phyloP scores from a whole-genome alignment of 1,140 invertebrate species.

The Drosophila ogumai region DNA sequence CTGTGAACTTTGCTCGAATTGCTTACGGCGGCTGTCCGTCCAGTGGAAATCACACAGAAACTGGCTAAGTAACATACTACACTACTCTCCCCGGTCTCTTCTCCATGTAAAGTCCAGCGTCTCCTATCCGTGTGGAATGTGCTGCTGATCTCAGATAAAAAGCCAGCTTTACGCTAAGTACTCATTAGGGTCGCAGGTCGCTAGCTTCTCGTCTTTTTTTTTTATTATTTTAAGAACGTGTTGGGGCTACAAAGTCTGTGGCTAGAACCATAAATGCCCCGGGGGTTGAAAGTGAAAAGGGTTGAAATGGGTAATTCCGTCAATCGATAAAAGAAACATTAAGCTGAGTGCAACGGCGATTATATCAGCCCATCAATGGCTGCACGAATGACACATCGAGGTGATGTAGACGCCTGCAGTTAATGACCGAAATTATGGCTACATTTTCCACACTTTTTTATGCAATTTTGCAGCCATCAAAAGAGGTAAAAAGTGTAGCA shows the following conservation, averaged over 20 bases:
- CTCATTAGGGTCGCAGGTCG: conserved; percentile 21
- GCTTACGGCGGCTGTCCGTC: conserved; percentile 21
- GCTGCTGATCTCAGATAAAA: conserved; percentile 31
- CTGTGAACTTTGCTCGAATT: conserved; percentile 74
- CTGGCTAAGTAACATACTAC: conserved; percentile 12
- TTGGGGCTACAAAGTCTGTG: background rate
- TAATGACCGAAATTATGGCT: conserved; percentile 34
- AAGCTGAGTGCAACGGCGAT: conserved; percentile 35
- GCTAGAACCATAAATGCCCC: conserved; percentile 1
- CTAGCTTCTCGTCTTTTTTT: conserved; percentile 11
- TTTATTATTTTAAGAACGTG: background rate
- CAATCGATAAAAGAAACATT: conserved; percentile 29
- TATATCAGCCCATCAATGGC: conserved; percentile 14
- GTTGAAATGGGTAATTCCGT: conserved; percentile 2
- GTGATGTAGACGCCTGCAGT: conserved; percentile 7
- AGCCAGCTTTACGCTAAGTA: conserved; percentile 17
- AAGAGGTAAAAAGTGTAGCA: conserved; percentile 32
- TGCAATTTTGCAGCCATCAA: conserved; percentile 15
- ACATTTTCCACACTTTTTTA: conserved; percentile 14
- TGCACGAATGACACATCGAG: conserved; percentile 21
- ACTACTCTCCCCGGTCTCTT: conserved; percentile 58
- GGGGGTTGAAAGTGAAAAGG: background rate
- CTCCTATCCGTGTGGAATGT: conserved; percentile 1
- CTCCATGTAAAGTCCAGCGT: conserved; percentile 10
- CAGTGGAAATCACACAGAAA: conserved; percentile 8